Evolutionary conservation across 2,888 invertebrate genomes (phyloP).

Genomic region (Pristionchus fissidentatus): DNA sequence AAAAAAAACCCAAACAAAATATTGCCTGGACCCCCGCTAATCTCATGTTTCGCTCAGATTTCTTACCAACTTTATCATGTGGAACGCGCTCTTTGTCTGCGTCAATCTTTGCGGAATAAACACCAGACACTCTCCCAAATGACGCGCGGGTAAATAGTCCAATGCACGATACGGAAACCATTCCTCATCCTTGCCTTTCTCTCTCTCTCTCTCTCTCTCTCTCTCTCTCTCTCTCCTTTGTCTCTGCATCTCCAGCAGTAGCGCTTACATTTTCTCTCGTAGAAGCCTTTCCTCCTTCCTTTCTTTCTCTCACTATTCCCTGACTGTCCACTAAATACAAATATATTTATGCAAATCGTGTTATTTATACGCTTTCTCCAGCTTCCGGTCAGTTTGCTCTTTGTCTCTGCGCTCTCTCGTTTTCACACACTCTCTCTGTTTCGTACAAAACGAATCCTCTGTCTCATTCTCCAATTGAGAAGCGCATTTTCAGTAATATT

Average conservation of each 20-base stretch:
- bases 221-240: not conserved
- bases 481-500: not conserved
- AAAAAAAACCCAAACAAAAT: too few relatives aligned
- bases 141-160: too few relatives aligned
- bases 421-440: not conserved
- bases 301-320: not conserved
- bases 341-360: not conserved
- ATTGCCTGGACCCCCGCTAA: too few relatives aligned
- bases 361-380: not conserved
- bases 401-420: not conserved
- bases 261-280: not conserved
- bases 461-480: not conserved
- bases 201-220: slow-evolving; percentile 2
- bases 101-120: not conserved
- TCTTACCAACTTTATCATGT: too few relatives aligned
- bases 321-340: slow-evolving; percentile 1
- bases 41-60: too few relatives aligned
- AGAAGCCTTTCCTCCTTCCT: not conserved
- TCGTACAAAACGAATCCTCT: not conserved
- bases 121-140: too few relatives aligned
- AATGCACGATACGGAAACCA: too few relatives aligned
- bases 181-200: not conserved
- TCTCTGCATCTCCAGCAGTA: not conserved
- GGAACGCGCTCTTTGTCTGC: not conserved
- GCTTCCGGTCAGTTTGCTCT: not conserved